Conservation (phyloP, 2,113 vertebrate genomes). For the Phalacrocorax carbo region DNA sequence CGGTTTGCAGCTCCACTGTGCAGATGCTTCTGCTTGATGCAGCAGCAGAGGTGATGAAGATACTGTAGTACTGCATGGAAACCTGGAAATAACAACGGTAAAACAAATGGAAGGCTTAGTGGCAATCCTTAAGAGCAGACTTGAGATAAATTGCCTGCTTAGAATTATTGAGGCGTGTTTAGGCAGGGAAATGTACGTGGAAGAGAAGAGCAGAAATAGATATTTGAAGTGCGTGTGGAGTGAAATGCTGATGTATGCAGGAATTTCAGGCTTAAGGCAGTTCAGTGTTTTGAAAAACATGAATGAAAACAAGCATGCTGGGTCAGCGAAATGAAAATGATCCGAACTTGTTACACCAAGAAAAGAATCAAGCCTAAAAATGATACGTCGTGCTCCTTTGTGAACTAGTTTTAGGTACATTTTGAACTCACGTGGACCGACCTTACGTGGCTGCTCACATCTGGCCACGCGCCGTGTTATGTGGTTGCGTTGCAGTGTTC, state of each 20-base stretch:
- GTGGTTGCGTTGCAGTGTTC: slow-evolving; percentile 73
- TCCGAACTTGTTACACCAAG: background rate
- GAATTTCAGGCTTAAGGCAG: background rate
- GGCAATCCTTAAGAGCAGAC: background rate
- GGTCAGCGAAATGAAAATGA: background rate
- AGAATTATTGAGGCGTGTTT: background rate
- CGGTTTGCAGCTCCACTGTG: background rate
- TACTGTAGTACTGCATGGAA: background rate
- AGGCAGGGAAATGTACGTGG: background rate
- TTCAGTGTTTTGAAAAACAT: background rate
- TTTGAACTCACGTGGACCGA: fast-evolving
- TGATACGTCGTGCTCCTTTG: fast-evolving
- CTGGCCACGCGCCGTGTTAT: background rate
- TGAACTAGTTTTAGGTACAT: background rate
- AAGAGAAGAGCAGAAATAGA: background rate
- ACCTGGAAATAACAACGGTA: background rate
- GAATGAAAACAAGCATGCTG: background rate
- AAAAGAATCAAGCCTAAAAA: background rate
- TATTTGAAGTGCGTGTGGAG: background rate
- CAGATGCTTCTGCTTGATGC: background rate
- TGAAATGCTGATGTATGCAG: background rate
- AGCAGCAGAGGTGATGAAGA: background rate
- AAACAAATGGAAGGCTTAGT: background rate
- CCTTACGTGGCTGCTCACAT: background rate
- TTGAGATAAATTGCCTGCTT: background rate